These are phyloP conservation scores for Zosterops hypoxanthus DNA, from an alignment of 2,113 vertebrate genomes.

Conservation along the genomic window DNA sequence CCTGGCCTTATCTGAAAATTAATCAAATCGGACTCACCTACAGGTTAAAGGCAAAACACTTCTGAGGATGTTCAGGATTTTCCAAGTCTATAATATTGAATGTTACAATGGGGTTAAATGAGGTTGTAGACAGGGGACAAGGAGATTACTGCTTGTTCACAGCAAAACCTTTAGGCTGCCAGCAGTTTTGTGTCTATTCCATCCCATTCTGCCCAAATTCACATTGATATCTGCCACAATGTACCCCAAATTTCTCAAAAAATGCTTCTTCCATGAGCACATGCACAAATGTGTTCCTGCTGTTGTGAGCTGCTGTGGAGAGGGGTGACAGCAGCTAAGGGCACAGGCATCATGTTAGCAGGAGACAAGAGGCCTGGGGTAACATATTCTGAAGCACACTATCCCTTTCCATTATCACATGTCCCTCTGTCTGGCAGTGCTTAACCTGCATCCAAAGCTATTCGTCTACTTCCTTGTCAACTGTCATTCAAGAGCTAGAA, in stretches of 20 bases:
- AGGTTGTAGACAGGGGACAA: background rate
- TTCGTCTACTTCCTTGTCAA: background rate
- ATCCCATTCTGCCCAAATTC: background rate
- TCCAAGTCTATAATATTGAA: background rate
- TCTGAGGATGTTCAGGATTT: background rate
- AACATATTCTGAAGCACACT: background rate
- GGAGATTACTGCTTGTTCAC: background rate
- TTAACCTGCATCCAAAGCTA: background rate
- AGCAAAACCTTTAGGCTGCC: background rate
- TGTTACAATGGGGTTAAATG: background rate
- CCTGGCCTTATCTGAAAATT: slow-evolving; percentile 58
- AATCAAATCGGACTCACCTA: slow-evolving; percentile 47
- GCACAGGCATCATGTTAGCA: background rate
- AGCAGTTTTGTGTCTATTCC: background rate
- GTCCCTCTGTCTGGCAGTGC: background rate
- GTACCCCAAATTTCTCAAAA: background rate
- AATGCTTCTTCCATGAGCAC: background rate
- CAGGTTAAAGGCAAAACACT: background rate
- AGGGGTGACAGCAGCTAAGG: background rate
- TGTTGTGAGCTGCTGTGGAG: background rate
- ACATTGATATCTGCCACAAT: background rate
- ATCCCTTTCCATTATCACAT: background rate
- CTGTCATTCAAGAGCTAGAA: background rate
- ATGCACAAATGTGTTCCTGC: background rate
- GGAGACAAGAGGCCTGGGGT: background rate